Evolutionary conservation across 2,113 vertebrate genomes (phyloP).

Genomic region (Pavo muticus): DNA sequence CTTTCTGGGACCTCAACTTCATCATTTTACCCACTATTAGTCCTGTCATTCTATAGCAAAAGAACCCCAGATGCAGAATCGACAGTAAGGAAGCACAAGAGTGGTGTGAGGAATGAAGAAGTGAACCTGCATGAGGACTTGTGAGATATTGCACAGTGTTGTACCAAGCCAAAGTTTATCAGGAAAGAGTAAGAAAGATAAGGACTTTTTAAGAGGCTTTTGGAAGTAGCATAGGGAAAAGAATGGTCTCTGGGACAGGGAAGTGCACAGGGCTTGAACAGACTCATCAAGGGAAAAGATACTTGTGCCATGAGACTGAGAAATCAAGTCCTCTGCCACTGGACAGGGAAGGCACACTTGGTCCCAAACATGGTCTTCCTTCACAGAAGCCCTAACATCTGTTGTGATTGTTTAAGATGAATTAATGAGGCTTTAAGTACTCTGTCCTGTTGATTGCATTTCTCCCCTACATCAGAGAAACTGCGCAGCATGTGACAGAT

Average conservation of each 20-base stretch:
- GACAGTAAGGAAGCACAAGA: neutral
- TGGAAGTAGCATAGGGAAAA: neutral
- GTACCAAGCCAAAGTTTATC: neutral
- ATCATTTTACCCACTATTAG: neutral
- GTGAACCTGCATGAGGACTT: neutral
- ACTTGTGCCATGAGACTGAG: neutral
- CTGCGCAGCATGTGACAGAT: accelerated
- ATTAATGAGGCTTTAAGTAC: neutral
- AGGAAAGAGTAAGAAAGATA: neutral
- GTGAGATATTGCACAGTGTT: neutral
- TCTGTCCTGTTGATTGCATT: neutral
- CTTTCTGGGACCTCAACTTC: neutral
- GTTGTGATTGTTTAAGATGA: neutral
- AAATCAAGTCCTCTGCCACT: neutral
- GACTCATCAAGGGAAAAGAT: accelerated
- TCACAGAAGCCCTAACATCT: neutral
- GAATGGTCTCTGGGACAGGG: accelerated
- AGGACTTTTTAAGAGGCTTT: neutral
- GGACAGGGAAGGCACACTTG: neutral
- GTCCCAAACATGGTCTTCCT: neutral
- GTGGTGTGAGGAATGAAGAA: neutral
- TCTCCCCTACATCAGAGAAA: neutral
- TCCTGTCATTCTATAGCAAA: neutral
- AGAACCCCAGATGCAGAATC: accelerated
- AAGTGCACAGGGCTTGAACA: accelerated